Conservation (phyloP, 2,113 vertebrate species). For the Tautogolabrus adspersus region DNA sequence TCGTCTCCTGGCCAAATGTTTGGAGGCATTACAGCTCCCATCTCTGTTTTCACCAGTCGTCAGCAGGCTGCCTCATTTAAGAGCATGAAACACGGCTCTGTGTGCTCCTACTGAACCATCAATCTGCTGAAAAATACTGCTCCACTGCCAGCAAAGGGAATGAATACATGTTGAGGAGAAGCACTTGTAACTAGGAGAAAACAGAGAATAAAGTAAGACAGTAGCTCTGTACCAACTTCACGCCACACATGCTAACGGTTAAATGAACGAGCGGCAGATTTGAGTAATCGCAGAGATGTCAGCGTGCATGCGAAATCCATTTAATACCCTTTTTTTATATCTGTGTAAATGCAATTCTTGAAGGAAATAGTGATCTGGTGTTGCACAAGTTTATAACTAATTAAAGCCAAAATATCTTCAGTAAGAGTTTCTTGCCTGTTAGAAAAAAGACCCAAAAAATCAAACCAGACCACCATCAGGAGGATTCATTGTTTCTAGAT, state of each 20-base stretch:
- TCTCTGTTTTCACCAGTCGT: slow-evolving; percentile 33
- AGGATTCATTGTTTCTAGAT: too few relatives aligned
- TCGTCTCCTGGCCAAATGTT: slow-evolving; percentile 20
- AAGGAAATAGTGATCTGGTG: too few relatives aligned
- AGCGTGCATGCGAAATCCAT: background rate
- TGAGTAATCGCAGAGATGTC: background rate
- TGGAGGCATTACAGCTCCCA: slow-evolving; percentile 31
- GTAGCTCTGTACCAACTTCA: slow-evolving; percentile 3
- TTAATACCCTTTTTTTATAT: too few relatives aligned
- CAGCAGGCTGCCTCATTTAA: slow-evolving; percentile 56
- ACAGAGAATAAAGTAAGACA: background rate
- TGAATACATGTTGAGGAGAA: slow-evolving; percentile 48
- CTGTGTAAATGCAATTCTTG: too few relatives aligned
- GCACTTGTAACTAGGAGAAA: slow-evolving; percentile 33
- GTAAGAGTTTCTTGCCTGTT: too few relatives aligned
- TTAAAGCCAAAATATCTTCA: too few relatives aligned
- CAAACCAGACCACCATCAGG: too few relatives aligned
- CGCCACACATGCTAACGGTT: background rate
- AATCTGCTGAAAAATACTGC: slow-evolving; percentile 54
- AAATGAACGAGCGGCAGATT: background rate
- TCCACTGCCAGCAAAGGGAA: slow-evolving; percentile 30
- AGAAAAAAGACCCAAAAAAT: too few relatives aligned
- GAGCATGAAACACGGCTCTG: slow-evolving; percentile 60
- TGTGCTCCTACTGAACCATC: slow-evolving; percentile 64
- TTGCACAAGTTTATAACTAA: too few relatives aligned